A percentile compares a stretch with the other conserved stretches of the same genome.
These are phyloP conservation scores for Drosophila lowei DNA, from an alignment of 1,140 invertebrate species.

Conservation along the genomic window DNA sequence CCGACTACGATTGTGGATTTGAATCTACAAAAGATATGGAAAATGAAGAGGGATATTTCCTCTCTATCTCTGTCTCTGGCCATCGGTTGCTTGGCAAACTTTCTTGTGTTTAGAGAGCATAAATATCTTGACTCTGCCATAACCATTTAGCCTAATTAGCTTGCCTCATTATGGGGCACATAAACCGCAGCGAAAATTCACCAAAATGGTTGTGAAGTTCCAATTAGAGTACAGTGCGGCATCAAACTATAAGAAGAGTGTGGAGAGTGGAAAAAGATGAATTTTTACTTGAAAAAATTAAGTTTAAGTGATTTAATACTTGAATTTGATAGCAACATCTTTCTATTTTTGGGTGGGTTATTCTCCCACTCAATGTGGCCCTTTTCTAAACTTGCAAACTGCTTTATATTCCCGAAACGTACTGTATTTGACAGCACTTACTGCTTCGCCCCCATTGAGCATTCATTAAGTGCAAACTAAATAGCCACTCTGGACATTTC, in stretches of 20 bases:
- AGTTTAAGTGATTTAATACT: no score
- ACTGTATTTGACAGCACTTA: conserved; percentile 8
- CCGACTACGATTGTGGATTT: conserved; percentile 15
- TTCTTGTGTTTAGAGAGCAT: not conserved
- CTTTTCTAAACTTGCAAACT: no score
- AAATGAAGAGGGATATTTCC: not conserved
- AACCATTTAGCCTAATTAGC: conserved; percentile 40
- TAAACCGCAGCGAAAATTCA: conserved; percentile 18
- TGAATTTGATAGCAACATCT: not conserved
- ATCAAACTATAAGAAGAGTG: conserved; percentile 4
- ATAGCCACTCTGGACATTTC: conserved; percentile 37
- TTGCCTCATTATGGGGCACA: conserved; percentile 21
- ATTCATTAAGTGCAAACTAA: conserved; percentile 32
- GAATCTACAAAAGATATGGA: not conserved
- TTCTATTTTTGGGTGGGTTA: no score
- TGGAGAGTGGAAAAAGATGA: no score
- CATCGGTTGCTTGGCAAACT: no score
- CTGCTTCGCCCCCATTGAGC: not conserved
- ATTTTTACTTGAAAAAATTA: not conserved
- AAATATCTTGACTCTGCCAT: not conserved
- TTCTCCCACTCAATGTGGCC: no score
- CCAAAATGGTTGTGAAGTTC: conserved; percentile 17
- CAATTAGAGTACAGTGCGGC: conserved; percentile 14
- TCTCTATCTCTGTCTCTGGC: no score
- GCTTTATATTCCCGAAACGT: not conserved